Evolutionary conservation across 2,113 vertebrate genomes (phyloP).

Genomic region (Ciconia stormi): DNA sequence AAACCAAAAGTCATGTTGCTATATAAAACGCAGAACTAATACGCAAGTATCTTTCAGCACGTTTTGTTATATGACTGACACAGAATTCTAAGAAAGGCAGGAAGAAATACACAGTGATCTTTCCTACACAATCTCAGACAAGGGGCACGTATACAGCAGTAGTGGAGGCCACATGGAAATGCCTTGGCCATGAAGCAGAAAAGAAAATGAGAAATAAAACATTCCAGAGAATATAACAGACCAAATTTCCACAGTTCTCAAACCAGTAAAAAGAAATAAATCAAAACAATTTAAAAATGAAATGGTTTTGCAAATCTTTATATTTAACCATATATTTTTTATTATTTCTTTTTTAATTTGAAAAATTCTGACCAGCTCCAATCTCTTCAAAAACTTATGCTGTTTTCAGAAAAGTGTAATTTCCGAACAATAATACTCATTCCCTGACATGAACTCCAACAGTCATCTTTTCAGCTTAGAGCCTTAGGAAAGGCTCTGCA

Average conservation of each 20-base stretch:
- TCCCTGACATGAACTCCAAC: neutral
- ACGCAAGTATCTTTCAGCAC: neutral
- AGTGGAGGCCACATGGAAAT: neutral
- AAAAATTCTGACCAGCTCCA: neutral
- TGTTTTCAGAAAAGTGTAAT: neutral
- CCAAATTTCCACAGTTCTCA: neutral
- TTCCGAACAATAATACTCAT: neutral
- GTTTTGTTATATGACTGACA: slow-evolving; percentile 16
- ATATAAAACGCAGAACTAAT: slow-evolving; percentile 16
- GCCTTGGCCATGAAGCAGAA: neutral
- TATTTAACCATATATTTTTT: neutral
- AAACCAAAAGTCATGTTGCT: slow-evolving; percentile 35
- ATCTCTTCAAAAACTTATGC: neutral
- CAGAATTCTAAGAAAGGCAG: neutral
- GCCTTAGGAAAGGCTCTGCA: neutral
- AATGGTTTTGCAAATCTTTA: neutral
- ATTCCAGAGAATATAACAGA: neutral
- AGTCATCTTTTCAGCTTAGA: neutral
- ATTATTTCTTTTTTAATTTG: neutral
- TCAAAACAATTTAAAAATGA: neutral
- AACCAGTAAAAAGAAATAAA: neutral
- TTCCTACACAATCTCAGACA: neutral
- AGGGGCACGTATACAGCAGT: neutral
- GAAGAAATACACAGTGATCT: neutral
- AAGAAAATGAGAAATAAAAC: neutral